A percentile compares a stretch with the other conserved stretches of the same genome.
These are phyloP conservation scores for Campoplex capitator DNA, from an alignment of 2,888 invertebrate species.

Conservation along the genomic window DNA sequence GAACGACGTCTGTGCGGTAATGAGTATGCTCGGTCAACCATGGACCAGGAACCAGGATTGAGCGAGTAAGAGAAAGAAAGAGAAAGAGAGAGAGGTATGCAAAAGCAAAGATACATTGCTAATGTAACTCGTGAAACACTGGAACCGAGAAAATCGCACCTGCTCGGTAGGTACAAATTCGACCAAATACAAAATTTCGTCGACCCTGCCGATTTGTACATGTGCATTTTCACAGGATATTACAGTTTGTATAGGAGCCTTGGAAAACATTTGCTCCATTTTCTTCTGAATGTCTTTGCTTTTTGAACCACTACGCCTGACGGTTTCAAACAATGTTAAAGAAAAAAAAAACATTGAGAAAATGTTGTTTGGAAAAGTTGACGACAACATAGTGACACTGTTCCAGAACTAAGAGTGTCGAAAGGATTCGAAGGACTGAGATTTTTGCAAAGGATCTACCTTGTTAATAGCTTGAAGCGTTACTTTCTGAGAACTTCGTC, in stretches of 20 bases:
- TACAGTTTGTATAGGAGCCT: constrained; percentile 61
- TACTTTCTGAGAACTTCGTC: neutral
- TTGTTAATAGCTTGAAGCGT: neutral
- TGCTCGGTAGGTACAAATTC: constrained; percentile 68
- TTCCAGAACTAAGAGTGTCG: neutral
- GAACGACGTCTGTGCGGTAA: constrained; percentile 47
- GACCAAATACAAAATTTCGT: constrained; percentile 66
- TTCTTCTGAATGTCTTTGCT: constrained; percentile 10
- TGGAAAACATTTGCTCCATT: neutral
- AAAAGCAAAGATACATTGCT: constrained; percentile 49
- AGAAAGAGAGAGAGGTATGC: neutral
- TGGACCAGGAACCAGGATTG: neutral
- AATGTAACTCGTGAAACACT: constrained; percentile 57
- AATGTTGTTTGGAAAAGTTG: neutral
- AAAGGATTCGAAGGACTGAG: neutral
- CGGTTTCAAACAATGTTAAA: constrained; percentile 12
- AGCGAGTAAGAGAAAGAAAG: neutral
- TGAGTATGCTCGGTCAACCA: constrained; percentile 64
- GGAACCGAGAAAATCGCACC: constrained; percentile 59
- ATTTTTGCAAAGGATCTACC: neutral
- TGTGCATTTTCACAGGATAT: constrained; percentile 48
- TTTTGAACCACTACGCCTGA: constrained; percentile 8
- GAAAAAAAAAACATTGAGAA: neutral
- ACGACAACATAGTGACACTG: neutral
- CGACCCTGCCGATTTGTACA: constrained; percentile 13